Base-by-base conservation (phyloP, 2,797 vertebrate species). In the Microctenopoma stevenorrisi region DNA sequence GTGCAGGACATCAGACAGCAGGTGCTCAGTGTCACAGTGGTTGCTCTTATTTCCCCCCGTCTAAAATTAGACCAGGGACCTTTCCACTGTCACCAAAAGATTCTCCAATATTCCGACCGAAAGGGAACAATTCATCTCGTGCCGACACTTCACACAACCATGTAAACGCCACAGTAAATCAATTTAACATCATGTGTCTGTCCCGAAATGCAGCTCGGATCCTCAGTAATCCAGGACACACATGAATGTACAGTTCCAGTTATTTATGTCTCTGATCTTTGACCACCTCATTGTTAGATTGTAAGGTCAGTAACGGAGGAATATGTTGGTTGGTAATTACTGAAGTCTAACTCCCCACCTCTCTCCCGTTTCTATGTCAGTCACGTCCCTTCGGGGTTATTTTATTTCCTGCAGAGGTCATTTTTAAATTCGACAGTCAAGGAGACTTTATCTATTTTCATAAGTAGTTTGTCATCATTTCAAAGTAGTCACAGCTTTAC, bases 61-160 rank as follows among this genome's bases (percentile, higher is more conserved):
- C 92, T 94, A 94, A 93, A 94, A 90, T 93, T 93, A 95, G 91
- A 81, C 11, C 72, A 9, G 12, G 58, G 85, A 74, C 70, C 81
- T 87, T 84, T 78, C 77, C 81, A 79, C 81, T 73, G 79, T 83
- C 83, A 72, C 64, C 46, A 67, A 76, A 70, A 80, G 52, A 76
- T 58, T 54, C 75, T 65, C 2, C 33, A n/a, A 54, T 42, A 68
- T 56, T 81, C 49, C 76, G 28, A 65, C 61, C 43, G 35, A 75
- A 63, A 70, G 48, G 52, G 44, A 71, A 76, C 44, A 67, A 79
- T 76, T 54, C 47, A 42, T 56, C 38, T 80, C 37, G 16, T 42
- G 52, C 50, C 59, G 30, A 35, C n/a, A 5, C 40, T 18, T 0
- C 0, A 55, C 10, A 15, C 12, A 14, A 47, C 4, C 14, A 7